A percentile compares a stretch with the other conserved stretches of the same genome.
phyloP scores from a whole-genome alignment of 1,140 invertebrate species.

The Aradophagus sp. region DNA sequence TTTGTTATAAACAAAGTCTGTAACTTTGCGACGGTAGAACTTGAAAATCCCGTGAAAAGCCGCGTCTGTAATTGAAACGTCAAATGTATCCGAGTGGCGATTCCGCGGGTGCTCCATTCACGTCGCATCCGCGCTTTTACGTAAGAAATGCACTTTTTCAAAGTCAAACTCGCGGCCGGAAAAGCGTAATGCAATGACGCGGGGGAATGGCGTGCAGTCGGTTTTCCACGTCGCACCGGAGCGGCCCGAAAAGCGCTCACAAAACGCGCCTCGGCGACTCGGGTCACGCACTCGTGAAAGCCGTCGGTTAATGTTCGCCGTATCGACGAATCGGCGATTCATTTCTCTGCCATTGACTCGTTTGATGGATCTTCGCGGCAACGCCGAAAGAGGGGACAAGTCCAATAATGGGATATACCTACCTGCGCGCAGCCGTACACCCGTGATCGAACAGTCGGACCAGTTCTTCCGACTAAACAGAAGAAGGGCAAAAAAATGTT shows the following conservation, averaged over 20 bases:
- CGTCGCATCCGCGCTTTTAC: constrained; percentile 37
- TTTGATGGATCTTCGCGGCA: constrained; percentile 29
- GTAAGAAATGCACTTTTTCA: constrained; percentile 39
- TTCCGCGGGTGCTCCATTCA: constrained; percentile 18
- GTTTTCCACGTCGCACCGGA: constrained; percentile 26
- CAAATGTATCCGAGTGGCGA: constrained; percentile 32
- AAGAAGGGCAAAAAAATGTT: too few species aligned
- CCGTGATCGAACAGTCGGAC: too few species aligned
- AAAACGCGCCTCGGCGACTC: constrained; percentile 32
- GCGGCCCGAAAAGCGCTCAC: constrained; percentile 29
- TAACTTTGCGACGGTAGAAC: too few species aligned
- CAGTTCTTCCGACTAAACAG: too few species aligned
- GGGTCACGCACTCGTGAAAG: constrained; percentile 30
- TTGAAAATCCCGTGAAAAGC: too few species aligned
- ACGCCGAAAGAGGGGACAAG: background rate
- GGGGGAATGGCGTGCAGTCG: constrained; percentile 45
- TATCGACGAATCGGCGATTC: constrained; percentile 32
- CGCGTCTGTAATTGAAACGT: too few species aligned
- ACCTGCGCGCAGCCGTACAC: constrained; percentile 23
- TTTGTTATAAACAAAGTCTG: too few species aligned
- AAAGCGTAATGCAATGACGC: constrained; percentile 49
- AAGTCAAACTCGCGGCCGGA: constrained; percentile 23
- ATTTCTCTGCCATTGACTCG: constrained; percentile 24
- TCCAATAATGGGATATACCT: constrained; percentile 21
- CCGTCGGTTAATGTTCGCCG: constrained; percentile 24